Base-by-base conservation (phyloP, 1,140 invertebrate genomes). In the Drosophila triauraria region DNA sequence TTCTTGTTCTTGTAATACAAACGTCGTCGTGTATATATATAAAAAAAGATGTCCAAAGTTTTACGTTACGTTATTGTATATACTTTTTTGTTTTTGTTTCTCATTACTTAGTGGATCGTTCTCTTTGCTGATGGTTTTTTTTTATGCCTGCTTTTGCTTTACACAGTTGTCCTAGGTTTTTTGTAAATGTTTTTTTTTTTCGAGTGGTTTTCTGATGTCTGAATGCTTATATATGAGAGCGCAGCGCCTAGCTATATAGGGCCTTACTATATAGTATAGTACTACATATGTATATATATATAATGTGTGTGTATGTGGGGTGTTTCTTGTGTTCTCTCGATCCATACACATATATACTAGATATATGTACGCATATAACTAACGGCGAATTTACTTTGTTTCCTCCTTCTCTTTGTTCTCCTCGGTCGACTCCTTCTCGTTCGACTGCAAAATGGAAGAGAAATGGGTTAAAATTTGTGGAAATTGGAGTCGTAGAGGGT, bases 341-440 rank as follows among this genome's bases (percentile, higher is more conserved):
- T 63, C 68, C 68, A 68, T 85, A 78, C 83, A 80, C 79, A 82
- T 78, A 82, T 75, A 53, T 72, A 60, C 64, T 77, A 75, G 71
- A 69, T 78, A 80, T 74, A 70, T 78, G 56, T 83, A 54, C 80
- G 75, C 68, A 77, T 92, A 76, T 80, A 80, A 79, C 78, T 81
- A 78, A 83, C 80, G 90, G 70, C 71, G 75, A 74, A 75, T 87
- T 91, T 93, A 92, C 80, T 93, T 92, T 90, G 92, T 91, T 63
- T 93, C 92, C 81, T 97, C 96, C 85, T 96, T 95, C 71, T 96
- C 95, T 92, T 96, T 95, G 85, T 96, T 96, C 86, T 96, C 95
- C 75, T 96, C 95, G 46, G 94, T 93, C 85, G 95, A 95, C 78
- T 96, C 95, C 90, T 95, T 95, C 74, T 96, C 94, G 68, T 96